Percentiles rank a stretch among this genome's conserved stretches.
Evolutionary conservation across 2,113 vertebrate genomes (phyloP).

Genomic region (Chionis minor): DNA sequence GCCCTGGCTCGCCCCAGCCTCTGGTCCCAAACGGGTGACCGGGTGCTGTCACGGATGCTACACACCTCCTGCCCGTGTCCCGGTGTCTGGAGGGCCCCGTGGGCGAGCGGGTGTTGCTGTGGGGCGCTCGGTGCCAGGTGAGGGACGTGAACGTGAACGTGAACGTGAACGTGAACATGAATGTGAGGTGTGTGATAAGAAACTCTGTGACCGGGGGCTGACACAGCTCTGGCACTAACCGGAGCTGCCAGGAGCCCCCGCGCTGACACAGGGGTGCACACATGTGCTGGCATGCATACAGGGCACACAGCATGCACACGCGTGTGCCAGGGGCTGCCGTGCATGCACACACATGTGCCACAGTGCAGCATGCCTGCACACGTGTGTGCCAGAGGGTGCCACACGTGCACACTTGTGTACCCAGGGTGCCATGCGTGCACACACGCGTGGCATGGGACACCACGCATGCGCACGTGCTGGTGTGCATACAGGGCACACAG

Average conservation of each 20-base stretch:
- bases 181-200: fast-evolving
- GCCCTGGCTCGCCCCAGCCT: background rate
- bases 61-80: fast-evolving
- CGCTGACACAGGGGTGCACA: fast-evolving
- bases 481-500: background rate
- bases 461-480: background rate
- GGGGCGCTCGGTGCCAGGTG: fast-evolving
- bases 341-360: background rate
- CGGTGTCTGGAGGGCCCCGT: fast-evolving
- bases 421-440: background rate
- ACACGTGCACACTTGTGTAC: background rate
- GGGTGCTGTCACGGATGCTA: fast-evolving
- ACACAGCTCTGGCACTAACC: fast-evolving
- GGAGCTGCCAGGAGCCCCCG: background rate
- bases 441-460: background rate
- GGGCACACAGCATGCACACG: background rate
- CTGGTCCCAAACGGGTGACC: background rate
- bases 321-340: no score
- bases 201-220: background rate
- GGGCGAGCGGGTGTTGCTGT: fast-evolving
- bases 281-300: background rate
- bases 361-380: background rate
- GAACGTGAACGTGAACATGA: fast-evolving
- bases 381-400: background rate
- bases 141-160: fast-evolving